Evolutionary conservation across 2,113 vertebrate species (phyloP), one percentile per base, ranked within the genome.

Genomic region (Porphyrio hochstetteri): DNA sequence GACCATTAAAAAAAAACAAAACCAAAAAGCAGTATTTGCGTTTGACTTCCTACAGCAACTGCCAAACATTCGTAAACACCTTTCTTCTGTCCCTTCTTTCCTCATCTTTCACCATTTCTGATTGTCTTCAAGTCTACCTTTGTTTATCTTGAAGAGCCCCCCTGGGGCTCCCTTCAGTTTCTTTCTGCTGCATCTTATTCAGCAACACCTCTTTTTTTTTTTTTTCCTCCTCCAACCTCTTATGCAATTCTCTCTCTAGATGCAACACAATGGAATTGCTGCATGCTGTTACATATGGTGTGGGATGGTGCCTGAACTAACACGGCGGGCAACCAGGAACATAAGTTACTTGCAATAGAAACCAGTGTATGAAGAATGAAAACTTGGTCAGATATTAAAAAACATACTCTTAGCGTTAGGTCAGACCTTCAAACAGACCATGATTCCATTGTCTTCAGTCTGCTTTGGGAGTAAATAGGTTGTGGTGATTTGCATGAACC

Each of bases 401-500:
- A 76, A 70, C 31, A 76, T 9, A 38, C 3, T 48, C 16, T 50
- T 72, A 75, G 89, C 87, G 33, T 8, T 50, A 36, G 33, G 21
- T 13, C 18, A 78, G 36, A 74, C 38, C 9, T 86, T 77, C 65
- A 57, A 31, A 9, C 9, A 56, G 13, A 57, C 28, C 4, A 11
- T 38, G 40, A 74, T 55, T 86, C 19, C 20, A 19, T 60, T 86
- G 23, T 56, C 76, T 75, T 42, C 18, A 52, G 19, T 80, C 42
- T 85, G 23, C 25, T 63, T 77, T 59, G 46, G n/a, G 88, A 83
- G 20, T 25, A 83, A 93, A 70, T 65, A 50, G 6, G 8, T 35
- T 72, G 13, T 59, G 36, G 33, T 79, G 53, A 84, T 88, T 92
- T 86, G 19, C 61, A 71, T 95, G 36, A 86, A 29, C 53, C 56